Base-by-base conservation (phyloP, 2,113 vertebrate species). In the Callorhinus ursinus region DNA sequence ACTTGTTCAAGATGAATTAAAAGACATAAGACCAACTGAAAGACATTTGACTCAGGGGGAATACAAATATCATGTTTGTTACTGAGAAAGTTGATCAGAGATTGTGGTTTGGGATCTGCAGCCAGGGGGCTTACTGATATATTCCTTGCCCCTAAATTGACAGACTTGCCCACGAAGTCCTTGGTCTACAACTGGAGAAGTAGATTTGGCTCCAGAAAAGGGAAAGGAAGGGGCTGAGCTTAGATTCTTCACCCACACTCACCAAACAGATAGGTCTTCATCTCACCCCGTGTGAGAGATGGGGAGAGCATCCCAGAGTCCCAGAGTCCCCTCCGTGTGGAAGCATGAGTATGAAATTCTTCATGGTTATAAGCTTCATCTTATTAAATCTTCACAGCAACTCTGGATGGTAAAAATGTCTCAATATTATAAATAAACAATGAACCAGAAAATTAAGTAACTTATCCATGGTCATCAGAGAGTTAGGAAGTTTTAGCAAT, bases 21-120 rank as follows among this genome's bases (percentile, higher is more conserved):
- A 96, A 96, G 51, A 93, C 13, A 88, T 69, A 88, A 76, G 63
- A 84, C 61, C 36, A 96, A 8, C 26, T 77, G 83, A 95, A 88
- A 83, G 57, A 90, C 51, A 11, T 74, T 79, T 46, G 22, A 69
- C 77, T 88, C 42, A 22, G 46, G 5, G 65, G 55, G 7, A 24
- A 65, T 89, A 80, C 72, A 94, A 86, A 76, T 53, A 69, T 16
- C 65, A 81, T 51, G 24, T 85, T 89, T 89, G 65, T 85, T 94
- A 93, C 26, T 59, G 10, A 72, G 93, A 89, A 81, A n/a, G 19
- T 89, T 87, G 55, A 79, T 88, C 46, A 79, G 36, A 72, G 42
- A 96, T 71, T 87, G 12, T 87, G 39, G 26, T 39, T 88, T 95
- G 53, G 36, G 22, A 53, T 95, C 39, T 69, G 21, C 39, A 96